These are phyloP conservation scores for Phalacrocorax carbo DNA, from an alignment of 2,113 vertebrate species.

Conservation along the genomic window DNA sequence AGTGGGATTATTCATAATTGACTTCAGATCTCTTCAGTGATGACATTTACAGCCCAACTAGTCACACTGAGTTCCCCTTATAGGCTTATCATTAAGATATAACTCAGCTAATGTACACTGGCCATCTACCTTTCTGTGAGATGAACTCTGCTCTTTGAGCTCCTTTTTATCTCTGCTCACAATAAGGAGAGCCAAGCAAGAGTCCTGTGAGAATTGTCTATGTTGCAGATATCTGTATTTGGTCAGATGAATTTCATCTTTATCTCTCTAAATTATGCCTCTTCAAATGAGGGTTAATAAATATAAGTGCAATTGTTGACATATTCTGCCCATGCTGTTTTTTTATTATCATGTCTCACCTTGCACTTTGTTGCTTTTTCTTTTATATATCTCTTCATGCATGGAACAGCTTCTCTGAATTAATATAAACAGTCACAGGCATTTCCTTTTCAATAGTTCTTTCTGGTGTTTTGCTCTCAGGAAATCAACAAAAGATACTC, in stretches of 20 bases:
- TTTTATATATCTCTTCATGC: not conserved
- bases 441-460: not conserved
- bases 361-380: not conserved
- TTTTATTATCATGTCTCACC: not conserved
- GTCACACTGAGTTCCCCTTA: not conserved
- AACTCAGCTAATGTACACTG: not conserved
- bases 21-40: not conserved
- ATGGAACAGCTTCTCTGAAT: not conserved
- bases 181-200: not conserved
- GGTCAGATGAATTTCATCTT: not conserved
- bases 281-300: not conserved
- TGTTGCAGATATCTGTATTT: not conserved
- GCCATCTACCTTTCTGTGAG: accelerated
- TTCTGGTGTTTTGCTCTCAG: not conserved
- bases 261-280: not conserved
- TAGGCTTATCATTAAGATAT: not conserved
- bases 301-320: not conserved
- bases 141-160: not conserved
- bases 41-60: not conserved
- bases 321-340: not conserved
- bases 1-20: not conserved
- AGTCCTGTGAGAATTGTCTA: not conserved
- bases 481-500: not conserved
- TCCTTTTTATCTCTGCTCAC: not conserved
- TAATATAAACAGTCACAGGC: not conserved